Conservation (phyloP, 2,797 vertebrate genomes). For the Molossus alvarezi region DNA sequence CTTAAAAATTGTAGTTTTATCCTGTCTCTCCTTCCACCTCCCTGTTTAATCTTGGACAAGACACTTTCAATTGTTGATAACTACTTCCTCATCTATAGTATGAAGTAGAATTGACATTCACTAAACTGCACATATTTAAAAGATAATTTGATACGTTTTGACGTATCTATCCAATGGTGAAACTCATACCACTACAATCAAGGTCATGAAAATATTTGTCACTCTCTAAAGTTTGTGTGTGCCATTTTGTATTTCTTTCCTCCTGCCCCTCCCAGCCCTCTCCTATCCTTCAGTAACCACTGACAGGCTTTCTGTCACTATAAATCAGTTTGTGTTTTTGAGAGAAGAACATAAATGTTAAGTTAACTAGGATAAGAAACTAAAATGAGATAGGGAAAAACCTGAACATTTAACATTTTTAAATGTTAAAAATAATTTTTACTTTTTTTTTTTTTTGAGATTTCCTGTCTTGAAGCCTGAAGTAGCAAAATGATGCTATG, state of each 20-base stretch:
- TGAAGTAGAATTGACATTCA: neutral
- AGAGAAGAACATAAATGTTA: conserved; percentile 33
- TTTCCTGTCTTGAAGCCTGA: neutral
- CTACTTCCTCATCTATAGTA: neutral
- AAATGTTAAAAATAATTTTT: neutral
- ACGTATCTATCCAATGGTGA: neutral
- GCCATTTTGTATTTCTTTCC: neutral
- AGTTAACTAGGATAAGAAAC: conserved; percentile 21
- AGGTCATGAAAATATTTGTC: neutral
- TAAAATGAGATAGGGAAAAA: conserved; percentile 45
- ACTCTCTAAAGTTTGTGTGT: neutral
- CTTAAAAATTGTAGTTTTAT: conserved; percentile 5
- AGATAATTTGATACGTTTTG: neutral
- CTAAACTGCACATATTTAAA: neutral
- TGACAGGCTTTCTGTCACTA: neutral
- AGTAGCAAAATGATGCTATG: neutral
- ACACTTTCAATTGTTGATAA: neutral
- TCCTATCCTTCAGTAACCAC: neutral
- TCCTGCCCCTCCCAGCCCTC: neutral
- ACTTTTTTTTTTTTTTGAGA: neutral
- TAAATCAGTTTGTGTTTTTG: conserved; percentile 43
- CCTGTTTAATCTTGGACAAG: conserved; percentile 38
- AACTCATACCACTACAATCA: neutral
- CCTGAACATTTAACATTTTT: neutral
- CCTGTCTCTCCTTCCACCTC: neutral